Percentiles rank a stretch among this genome's conserved stretches.
Evolutionary conservation across 1,140 invertebrate genomes (phyloP).

Genomic region (Meloidogyne chitwoodi): DNA sequence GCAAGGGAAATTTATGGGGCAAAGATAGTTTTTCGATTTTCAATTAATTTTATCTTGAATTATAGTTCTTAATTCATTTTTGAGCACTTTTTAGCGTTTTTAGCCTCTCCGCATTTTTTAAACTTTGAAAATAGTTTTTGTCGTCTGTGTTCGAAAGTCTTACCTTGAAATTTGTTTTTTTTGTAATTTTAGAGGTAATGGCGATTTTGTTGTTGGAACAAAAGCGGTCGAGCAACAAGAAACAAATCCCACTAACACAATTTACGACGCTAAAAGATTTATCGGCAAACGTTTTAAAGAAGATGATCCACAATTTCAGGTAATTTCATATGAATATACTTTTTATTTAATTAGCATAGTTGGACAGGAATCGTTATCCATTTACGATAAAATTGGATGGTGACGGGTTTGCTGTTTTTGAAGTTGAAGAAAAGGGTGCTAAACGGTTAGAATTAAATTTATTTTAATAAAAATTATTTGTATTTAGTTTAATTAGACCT

Average conservation of each 20-base stretch:
- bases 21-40: no score
- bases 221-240: constrained; percentile 63
- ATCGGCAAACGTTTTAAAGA: constrained; percentile 61
- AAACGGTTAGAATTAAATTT: constrained; percentile 13
- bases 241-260: constrained; percentile 63
- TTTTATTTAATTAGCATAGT: constrained; percentile 22
- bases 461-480: constrained; percentile 14
- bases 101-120: no score
- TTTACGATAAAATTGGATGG: constrained; percentile 51
- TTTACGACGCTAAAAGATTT: constrained; percentile 65
- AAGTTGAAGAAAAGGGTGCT: constrained; percentile 38
- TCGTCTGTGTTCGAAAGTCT: no score
- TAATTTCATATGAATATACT: constrained; percentile 25
- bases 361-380: constrained; percentile 53
- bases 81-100: no score
- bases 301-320: constrained; percentile 59
- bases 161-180: no score
- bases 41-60: no score
- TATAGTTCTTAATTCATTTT: no score
- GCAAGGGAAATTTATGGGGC: no score
- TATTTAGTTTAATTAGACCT: constrained; percentile 33
- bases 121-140: no score
- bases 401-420: constrained; percentile 51
- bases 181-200: constrained; percentile 47
- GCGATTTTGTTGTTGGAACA: constrained; percentile 62